phyloP scores from a whole-genome alignment of 1,140 invertebrate species.

The Aphis craccivora region DNA sequence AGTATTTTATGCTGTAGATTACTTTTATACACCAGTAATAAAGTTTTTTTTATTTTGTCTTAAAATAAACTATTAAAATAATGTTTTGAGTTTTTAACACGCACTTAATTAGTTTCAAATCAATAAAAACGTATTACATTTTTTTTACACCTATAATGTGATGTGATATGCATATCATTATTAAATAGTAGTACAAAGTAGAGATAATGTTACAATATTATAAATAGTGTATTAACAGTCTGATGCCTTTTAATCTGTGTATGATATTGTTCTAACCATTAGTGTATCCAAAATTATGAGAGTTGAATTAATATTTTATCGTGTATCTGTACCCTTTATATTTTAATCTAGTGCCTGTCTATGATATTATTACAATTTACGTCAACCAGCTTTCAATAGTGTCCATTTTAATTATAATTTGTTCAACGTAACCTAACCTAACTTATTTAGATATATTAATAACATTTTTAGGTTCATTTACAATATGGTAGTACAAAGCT shows the following conservation, averaged over 20 bases:
- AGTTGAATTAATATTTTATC: background rate
- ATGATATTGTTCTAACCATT: background rate
- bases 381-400: background rate
- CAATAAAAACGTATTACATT: background rate
- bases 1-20: slow-evolving; percentile 5
- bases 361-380: background rate
- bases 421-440: background rate
- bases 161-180: background rate
- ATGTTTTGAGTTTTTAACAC: background rate
- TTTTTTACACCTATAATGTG: background rate
- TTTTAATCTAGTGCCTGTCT: background rate
- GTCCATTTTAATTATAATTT: background rate
- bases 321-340: background rate
- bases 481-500: background rate
- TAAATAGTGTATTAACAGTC: background rate
- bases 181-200: background rate
- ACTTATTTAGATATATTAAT: background rate
- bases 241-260: background rate
- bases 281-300: background rate
- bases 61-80: background rate
- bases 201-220: background rate
- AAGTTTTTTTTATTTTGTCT: background rate
- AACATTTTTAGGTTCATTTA: background rate
- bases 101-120: background rate
- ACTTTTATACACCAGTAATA: background rate